Evolutionary conservation across 2,888 invertebrate genomes (phyloP).

Genomic region (Zhuqinia jingwanae): DNA sequence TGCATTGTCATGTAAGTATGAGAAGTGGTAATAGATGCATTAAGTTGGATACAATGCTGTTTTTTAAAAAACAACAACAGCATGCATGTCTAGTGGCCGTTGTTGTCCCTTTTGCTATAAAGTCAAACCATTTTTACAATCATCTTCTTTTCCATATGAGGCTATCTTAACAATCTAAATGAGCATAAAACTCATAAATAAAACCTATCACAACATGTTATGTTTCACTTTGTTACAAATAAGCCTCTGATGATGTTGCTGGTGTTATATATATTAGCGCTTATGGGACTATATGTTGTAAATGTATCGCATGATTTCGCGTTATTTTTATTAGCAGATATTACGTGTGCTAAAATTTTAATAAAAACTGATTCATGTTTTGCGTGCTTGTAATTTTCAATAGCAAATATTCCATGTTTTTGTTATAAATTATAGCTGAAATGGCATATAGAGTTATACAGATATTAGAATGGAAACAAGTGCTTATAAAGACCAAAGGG

Average conservation of each 20-base stretch:
- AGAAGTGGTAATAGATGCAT: no score
- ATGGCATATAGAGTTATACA: no score
- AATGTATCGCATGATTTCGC: slow-evolving; percentile 7
- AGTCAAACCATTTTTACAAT: not conserved
- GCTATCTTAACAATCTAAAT: slow-evolving; percentile 50
- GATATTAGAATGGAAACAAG: no score
- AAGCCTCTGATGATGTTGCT: slow-evolving; percentile 5
- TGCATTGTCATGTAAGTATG: slow-evolving; percentile 14
- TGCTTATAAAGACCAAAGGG: no score
- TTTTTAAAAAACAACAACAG: no score
- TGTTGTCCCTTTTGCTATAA: slow-evolving; percentile 15
- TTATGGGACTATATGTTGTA: not conserved
- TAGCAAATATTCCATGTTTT: not conserved
- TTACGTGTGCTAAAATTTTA: not conserved
- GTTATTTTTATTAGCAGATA: not conserved
- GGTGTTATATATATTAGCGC: not conserved
- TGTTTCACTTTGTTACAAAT: slow-evolving; percentile 38
- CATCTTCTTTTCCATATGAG: slow-evolving; percentile 56
- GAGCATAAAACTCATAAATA: slow-evolving; percentile 46
- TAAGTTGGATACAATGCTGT: not conserved
- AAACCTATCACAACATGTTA: slow-evolving; percentile 38
- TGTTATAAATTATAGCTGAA: not conserved
- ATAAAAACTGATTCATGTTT: not conserved
- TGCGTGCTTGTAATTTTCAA: not conserved
- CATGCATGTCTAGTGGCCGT: slow-evolving; percentile 3